A percentile compares a stretch with the other conserved stretches of the same genome.
phyloP scores from a whole-genome alignment of 2,888 invertebrate species.

The Eurytoma adleriae region DNA sequence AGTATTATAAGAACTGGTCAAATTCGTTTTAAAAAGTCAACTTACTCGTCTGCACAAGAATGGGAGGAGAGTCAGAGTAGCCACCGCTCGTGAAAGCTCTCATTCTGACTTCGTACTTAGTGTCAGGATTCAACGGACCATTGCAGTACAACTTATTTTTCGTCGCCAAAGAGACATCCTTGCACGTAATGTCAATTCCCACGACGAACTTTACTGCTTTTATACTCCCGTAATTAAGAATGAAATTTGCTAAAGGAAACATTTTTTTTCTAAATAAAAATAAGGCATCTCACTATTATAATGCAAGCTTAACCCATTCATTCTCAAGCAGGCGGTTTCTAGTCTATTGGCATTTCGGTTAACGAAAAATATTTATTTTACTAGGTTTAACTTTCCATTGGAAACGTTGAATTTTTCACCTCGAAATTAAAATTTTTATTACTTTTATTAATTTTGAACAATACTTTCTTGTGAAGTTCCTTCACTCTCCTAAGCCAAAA shows the following conservation, averaged over 20 bases:
- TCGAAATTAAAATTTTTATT: background rate
- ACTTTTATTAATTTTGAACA: background rate
- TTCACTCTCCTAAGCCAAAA: background rate
- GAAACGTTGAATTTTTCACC: too few relatives aligned
- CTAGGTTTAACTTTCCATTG: too few relatives aligned
- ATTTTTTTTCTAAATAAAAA: too few relatives aligned
- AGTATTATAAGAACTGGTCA: background rate
- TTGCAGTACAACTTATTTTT: conserved; percentile 79
- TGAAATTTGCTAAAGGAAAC: conserved; percentile 30
- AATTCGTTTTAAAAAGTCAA: background rate
- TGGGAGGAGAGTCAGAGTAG: conserved; percentile 77
- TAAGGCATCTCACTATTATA: too few relatives aligned
- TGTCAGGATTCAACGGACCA: conserved; percentile 82
- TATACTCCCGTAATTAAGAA: conserved; percentile 67
- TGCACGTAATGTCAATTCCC: conserved; percentile 68
- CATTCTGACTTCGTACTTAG: conserved; percentile 81
- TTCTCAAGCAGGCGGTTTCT: too few relatives aligned
- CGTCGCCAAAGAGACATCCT: conserved; percentile 62
- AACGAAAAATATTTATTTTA: too few relatives aligned
- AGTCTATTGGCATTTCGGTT: too few relatives aligned
- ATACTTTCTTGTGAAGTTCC: background rate
- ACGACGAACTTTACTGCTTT: conserved; percentile 68
- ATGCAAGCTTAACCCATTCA: too few relatives aligned
- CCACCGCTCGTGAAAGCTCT: conserved; percentile 82
- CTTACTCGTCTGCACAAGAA: conserved; percentile 77